Evolutionary conservation across 2,797 vertebrate species (phyloP).

Genomic region (Neopelma chrysocephalum): DNA sequence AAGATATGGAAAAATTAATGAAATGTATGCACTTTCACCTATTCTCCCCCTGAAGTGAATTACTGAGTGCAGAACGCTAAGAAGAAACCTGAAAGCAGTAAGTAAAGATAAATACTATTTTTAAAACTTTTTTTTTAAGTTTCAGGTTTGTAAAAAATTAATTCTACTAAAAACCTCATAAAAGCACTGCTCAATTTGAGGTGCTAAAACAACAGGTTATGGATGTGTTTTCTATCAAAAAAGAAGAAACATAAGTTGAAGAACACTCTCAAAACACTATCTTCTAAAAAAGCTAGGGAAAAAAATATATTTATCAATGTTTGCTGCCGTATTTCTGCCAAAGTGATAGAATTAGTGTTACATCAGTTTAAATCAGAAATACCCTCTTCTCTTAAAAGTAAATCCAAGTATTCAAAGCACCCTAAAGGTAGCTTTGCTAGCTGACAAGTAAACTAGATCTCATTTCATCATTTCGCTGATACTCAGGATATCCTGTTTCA

Average conservation of each 20-base stretch:
- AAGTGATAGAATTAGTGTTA: neutral
- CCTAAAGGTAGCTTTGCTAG: neutral
- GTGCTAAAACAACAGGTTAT: neutral
- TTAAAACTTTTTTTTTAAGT: neutral
- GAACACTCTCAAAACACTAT: neutral
- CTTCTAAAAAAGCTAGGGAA: neutral
- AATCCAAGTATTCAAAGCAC: neutral
- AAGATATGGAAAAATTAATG: neutral
- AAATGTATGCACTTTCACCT: neutral
- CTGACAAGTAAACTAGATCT: neutral
- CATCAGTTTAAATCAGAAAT: neutral
- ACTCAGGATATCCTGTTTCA: neutral
- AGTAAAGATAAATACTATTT: neutral
- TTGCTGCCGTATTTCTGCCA: neutral
- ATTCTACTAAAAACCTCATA: neutral
- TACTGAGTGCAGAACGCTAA: neutral
- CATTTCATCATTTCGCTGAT: neutral
- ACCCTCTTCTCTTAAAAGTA: neutral
- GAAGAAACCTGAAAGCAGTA: neutral
- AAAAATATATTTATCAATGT: neutral
- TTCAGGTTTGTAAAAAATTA: neutral
- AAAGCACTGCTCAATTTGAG: neutral
- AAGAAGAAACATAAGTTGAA: neutral
- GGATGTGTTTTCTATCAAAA: neutral
- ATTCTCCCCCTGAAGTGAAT: neutral